A percentile compares a stretch with the other conserved stretches of the same genome.
Evolutionary conservation across 2,888 invertebrate genomes (phyloP).

Genomic region (Marasmarcha lunaedactyla): DNA sequence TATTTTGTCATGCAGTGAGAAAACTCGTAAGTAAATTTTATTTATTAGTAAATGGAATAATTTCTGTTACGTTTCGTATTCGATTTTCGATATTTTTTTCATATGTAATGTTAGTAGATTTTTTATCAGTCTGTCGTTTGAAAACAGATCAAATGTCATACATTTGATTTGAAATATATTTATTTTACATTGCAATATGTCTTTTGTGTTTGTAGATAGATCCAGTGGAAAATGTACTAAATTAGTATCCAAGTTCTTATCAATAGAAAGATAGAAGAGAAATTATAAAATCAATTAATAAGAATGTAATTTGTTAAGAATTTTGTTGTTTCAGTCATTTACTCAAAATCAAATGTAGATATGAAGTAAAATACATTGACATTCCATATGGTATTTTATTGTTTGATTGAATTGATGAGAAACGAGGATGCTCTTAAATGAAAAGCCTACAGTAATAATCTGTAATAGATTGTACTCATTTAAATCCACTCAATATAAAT

Average conservation of each 20-base stretch:
- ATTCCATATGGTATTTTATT: slow-evolving; percentile 65
- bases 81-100: slow-evolving; percentile 64
- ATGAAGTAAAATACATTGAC: slow-evolving; percentile 68
- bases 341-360: slow-evolving; percentile 63
- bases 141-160: slow-evolving; percentile 67
- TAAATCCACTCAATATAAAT: slow-evolving; percentile 4
- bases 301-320: slow-evolving; percentile 57
- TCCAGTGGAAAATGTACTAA: slow-evolving; percentile 50
- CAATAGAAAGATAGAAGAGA: background rate
- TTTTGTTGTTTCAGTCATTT: slow-evolving; percentile 57
- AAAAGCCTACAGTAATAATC: no score
- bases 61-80: slow-evolving; percentile 62
- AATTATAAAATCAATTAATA: slow-evolving; percentile 21
- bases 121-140: slow-evolving; percentile 64
- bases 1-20: slow-evolving; percentile 36
- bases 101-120: slow-evolving; percentile 62
- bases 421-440: background rate
- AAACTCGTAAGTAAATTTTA: slow-evolving; percentile 36
- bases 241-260: slow-evolving; percentile 31
- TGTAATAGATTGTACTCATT: background rate
- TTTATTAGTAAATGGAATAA: slow-evolving; percentile 53
- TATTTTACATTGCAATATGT: slow-evolving; percentile 66
- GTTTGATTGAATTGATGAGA: slow-evolving; percentile 55
- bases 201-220: slow-evolving; percentile 68
- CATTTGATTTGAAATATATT: slow-evolving; percentile 71